Evolutionary conservation across 2,888 invertebrate species (phyloP), one percentile per base, ranked within the genome.

Genomic region (Drosophila macrospina): DNA sequence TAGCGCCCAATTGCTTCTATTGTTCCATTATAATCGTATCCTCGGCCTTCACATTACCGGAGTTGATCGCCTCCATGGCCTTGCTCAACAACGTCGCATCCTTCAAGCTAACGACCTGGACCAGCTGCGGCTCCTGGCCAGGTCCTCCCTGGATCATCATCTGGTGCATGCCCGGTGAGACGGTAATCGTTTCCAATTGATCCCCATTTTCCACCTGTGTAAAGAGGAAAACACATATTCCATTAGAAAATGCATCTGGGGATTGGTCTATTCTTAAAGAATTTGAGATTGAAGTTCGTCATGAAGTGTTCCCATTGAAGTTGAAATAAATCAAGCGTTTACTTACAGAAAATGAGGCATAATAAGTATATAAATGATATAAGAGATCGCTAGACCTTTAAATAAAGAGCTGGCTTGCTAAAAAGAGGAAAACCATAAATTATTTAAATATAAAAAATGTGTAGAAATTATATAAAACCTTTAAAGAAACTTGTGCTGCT

Each of bases 51-150:
- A 95, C 95, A 90, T 95, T 96, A 82, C 91, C 91, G 34, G 89
- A 88, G 20, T 94, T 93, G 72, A 94, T 94, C 63, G 93, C 93
- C 88, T 94, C 95, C 95, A 97, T 96, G 59, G 96, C 96, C 92
- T 97, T 96, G 83, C 95, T 95, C 79, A 97, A 94, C 69, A 95
- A 95, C 69, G 96, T 95, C 74, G 96, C 96, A 92, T 97, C 97
- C 93, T 97, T 97, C 73, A 97, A 93, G 65, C 96, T 96, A 89
- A 97, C 94, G 85, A 97, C 97, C 93, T 97, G 97, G 88, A 97
- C 93, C 70, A 95, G 92, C 92, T 97, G 97, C 42, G 95, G 95
- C 90, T 96, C 96, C 44, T 95, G 95, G 48, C 94, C 94, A 39
- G 94, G 93, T 45, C 94, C 93, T 80, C 94, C 94, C 92, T 96